Base-by-base conservation (phyloP, 1,140 invertebrate genomes). In the Leptinotarsa defecta region DNA sequence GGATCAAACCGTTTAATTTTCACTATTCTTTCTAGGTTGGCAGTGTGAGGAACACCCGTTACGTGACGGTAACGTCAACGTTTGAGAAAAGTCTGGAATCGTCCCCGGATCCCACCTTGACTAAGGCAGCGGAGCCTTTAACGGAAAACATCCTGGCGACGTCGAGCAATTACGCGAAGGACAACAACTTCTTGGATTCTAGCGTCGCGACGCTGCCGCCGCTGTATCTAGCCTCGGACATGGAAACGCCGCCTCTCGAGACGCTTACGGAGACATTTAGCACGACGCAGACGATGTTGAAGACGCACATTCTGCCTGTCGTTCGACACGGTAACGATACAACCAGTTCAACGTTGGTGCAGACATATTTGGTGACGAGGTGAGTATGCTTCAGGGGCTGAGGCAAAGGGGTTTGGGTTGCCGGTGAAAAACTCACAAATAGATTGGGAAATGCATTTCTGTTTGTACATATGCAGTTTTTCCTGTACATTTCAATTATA, bases 241-340 rank as follows among this genome's bases (percentile, higher is more conserved):
- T 91, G 77, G 92, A 92, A 79, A 96, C 93, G 1, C 94, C 93
- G 22, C 92, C 94, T 1, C 84, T 96, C 70, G 93, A 96, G 87
- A 96, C 94, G 0, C 87, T 95, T n/a, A 96, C 94, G 0, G 94
- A 96, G 86, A 95, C 94, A 1, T 96, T 95, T 86, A 95, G 94
- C 74, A 95, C 95, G 5, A 95, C 94, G 0, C 93, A 96, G 85
- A 90, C 92, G 1, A 91, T 96, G 86, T 85, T 95, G 2, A 96
- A 96, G 83, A 96, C 95, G 0, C 94, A 96, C 79, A 90, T 97
- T 71, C 86, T 97, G 65, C 95, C 95, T 1, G 91, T 96, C 1
- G 87, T 96, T 13, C 89, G 89, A 67, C 90, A 91, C 27, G 89
- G 89, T 11, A 91, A 91, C 63, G 90, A 93, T 77, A 93, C 93